Evolutionary conservation across 2,113 vertebrate genomes (phyloP).

Genomic region (Prionailurus bengalensis): DNA sequence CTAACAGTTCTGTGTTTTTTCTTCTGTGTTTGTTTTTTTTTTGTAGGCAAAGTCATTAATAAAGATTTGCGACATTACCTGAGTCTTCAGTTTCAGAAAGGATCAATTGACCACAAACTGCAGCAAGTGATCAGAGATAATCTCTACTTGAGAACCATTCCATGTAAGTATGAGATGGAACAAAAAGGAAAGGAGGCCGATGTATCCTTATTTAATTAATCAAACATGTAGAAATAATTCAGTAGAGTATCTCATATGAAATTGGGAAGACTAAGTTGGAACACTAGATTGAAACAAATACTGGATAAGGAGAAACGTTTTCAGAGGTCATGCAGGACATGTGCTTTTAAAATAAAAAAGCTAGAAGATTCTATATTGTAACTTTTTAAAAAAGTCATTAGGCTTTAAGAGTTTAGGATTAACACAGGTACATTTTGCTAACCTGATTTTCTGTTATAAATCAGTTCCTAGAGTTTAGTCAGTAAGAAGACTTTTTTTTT

Average conservation of each 20-base stretch:
- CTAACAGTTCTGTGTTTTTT: conserved; percentile 16
- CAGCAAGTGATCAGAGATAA: conserved; percentile 99
- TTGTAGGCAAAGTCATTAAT: conserved; percentile 98
- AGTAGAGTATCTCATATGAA: neutral
- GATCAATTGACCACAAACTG: conserved; percentile 98
- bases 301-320: neutral
- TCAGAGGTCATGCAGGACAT: neutral
- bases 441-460: conserved; percentile 28
- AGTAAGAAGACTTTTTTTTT: neutral
- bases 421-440: neutral
- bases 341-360: conserved; percentile 52
- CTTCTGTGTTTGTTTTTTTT: neutral
- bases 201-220: neutral
- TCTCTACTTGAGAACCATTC: conserved; percentile 98
- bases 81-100: conserved; percentile 99
- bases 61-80: conserved; percentile 98
- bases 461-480: neutral
- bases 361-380: neutral
- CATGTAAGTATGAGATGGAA: conserved; percentile 93
- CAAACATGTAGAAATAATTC: conserved; percentile 14
- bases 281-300: neutral
- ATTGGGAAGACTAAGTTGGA: conserved; percentile 19
- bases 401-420: neutral
- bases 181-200: neutral
- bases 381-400: neutral